Percentiles rank a stretch among this genome's conserved stretches.
phyloP scores from a whole-genome alignment of 2,888 invertebrate species.

The Xestia sexstrigata region DNA sequence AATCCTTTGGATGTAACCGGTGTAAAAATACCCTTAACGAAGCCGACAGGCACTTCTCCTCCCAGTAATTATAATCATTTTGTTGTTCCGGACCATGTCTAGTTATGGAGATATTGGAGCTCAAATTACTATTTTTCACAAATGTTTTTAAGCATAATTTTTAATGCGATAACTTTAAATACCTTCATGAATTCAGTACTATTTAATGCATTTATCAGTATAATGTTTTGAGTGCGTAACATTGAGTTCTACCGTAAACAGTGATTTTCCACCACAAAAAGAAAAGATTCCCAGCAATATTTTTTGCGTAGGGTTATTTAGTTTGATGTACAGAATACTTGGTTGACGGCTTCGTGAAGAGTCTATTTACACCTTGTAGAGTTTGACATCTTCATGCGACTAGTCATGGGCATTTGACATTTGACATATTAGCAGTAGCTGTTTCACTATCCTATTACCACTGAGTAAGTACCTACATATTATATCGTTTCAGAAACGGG shows the following conservation, averaged over 20 bases:
- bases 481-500: conserved; percentile 85
- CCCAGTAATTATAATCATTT: not conserved
- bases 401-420: not conserved
- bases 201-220: not conserved
- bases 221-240: not conserved
- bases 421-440: not conserved
- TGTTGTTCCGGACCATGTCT: not conserved
- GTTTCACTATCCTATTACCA: not conserved
- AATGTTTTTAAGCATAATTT: not conserved
- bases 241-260: not conserved
- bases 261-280: not conserved
- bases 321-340: not conserved
- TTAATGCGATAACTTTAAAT: not conserved
- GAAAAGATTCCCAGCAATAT: not conserved
- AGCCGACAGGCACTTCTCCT: no score
- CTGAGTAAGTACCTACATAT: not conserved
- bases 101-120: not conserved
- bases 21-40: not conserved
- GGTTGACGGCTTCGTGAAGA: no score
- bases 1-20: no score
- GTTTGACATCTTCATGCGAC: not conserved
- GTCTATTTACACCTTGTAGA: no score
- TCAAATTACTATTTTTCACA: not conserved
- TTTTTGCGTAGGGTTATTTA: not conserved
- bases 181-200: not conserved